Conservation (phyloP, 1,140 invertebrate genomes). For the Tetramorium simillimum region DNA sequence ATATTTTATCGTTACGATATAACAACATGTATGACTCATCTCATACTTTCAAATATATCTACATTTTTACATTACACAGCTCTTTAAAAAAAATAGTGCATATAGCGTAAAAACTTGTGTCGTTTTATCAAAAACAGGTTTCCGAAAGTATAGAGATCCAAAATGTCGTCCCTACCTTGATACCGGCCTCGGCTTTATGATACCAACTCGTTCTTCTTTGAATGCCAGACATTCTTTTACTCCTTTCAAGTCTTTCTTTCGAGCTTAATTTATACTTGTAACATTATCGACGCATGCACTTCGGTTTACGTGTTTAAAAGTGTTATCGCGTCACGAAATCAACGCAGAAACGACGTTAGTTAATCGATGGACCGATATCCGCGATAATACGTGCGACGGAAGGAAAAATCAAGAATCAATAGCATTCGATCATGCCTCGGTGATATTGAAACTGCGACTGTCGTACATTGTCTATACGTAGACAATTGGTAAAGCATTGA, state of each 20-base stretch:
- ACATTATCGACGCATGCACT: background rate
- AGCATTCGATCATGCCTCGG: background rate
- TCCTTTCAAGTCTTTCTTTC: background rate
- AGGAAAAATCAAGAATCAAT: background rate
- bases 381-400: background rate
- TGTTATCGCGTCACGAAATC: background rate
- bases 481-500: background rate
- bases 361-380: background rate
- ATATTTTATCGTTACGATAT: background rate
- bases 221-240: conserved; percentile 67
- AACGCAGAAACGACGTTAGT: background rate
- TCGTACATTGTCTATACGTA: background rate
- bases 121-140: background rate
- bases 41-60: background rate
- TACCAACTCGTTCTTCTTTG: conserved; percentile 76
- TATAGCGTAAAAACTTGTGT: background rate
- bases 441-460: background rate
- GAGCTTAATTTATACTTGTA: background rate
- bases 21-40: background rate
- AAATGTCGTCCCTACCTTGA: conserved; percentile 62
- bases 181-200: conserved; percentile 72
- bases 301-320: background rate
- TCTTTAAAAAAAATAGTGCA: background rate
- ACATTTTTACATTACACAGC: background rate
- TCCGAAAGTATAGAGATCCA: background rate